These are phyloP conservation scores for Euglossa dilemma DNA, from an alignment of 1,140 invertebrate genomes.

Conservation along the genomic window DNA sequence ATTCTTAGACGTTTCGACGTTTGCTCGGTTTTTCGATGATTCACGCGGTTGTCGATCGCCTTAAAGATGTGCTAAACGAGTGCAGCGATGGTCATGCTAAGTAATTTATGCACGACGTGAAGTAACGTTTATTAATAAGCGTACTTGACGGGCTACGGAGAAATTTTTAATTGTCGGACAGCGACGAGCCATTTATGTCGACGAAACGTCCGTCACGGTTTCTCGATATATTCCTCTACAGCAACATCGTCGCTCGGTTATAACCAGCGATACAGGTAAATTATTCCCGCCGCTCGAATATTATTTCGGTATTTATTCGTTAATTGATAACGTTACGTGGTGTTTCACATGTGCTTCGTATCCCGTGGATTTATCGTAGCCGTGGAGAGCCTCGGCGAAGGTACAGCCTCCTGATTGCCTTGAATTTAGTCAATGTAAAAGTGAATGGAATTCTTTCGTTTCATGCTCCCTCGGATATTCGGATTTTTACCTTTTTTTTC, in stretches of 20 bases:
- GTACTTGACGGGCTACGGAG: slow-evolving; percentile 31
- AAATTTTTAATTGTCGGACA: slow-evolving; percentile 33
- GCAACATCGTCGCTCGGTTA: background rate
- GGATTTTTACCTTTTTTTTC: too few relatives aligned
- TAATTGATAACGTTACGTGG: too few relatives aligned
- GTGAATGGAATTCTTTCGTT: too few relatives aligned
- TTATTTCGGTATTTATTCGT: background rate
- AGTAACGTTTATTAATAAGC: slow-evolving; percentile 51
- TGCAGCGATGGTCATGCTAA: slow-evolving; percentile 26
- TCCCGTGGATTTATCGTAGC: too few relatives aligned
- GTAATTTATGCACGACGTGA: slow-evolving; percentile 47
- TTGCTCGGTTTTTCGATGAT: slow-evolving; percentile 37
- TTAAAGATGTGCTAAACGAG: slow-evolving; percentile 45
- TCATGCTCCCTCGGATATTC: too few relatives aligned
- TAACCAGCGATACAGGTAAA: background rate
- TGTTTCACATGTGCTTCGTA: too few relatives aligned
- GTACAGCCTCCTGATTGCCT: too few relatives aligned
- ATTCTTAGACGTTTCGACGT: slow-evolving; percentile 28
- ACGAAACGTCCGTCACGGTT: background rate
- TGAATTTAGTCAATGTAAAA: too few relatives aligned
- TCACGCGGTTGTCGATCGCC: slow-evolving; percentile 36
- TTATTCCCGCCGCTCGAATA: background rate
- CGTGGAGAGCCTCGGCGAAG: too few relatives aligned
- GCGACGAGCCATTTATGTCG: slow-evolving; percentile 15
- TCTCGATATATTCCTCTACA: background rate